These are phyloP conservation scores for Ennomos fuscantarius DNA, from an alignment of 2,888 invertebrate genomes.

Conservation along the genomic window DNA sequence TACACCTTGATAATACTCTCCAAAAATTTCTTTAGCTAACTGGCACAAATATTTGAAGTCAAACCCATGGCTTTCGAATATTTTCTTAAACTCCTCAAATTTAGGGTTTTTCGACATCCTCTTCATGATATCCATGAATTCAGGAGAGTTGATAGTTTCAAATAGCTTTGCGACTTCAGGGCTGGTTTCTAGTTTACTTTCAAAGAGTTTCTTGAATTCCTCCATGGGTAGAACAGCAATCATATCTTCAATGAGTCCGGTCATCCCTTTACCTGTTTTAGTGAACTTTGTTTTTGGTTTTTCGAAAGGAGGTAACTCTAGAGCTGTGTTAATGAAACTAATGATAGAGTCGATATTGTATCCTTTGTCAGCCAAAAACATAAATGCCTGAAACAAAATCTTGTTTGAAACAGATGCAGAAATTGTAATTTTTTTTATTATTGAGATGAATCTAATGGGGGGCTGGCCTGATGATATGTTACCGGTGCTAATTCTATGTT, in stretches of 20 bases:
- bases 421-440: too few species aligned
- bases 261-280: conserved; percentile 40
- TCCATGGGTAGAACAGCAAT: conserved; percentile 47
- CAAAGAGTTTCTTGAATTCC: conserved; percentile 52
- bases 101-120: conserved; percentile 50
- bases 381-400: conserved; percentile 46
- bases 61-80: conserved; percentile 51
- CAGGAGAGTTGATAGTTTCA: conserved; percentile 50
- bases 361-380: conserved; percentile 50
- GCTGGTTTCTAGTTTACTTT: conserved; percentile 49
- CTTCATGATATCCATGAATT: conserved; percentile 53
- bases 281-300: conserved; percentile 22
- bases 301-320: conserved; percentile 47
- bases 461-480: too few species aligned
- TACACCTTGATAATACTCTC: conserved; percentile 48
- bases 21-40: conserved; percentile 48
- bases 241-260: conserved; percentile 49
- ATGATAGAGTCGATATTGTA: conserved; percentile 48
- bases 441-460: too few species aligned
- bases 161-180: conserved; percentile 49
- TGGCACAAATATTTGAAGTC: conserved; percentile 49
- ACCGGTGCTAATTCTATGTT: too few species aligned
- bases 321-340: conserved; percentile 44
- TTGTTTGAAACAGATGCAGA: too few species aligned
- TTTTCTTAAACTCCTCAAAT: conserved; percentile 47